Evolutionary conservation across 2,113 vertebrate genomes (phyloP).

Genomic region (Puntigrus tetrazona): DNA sequence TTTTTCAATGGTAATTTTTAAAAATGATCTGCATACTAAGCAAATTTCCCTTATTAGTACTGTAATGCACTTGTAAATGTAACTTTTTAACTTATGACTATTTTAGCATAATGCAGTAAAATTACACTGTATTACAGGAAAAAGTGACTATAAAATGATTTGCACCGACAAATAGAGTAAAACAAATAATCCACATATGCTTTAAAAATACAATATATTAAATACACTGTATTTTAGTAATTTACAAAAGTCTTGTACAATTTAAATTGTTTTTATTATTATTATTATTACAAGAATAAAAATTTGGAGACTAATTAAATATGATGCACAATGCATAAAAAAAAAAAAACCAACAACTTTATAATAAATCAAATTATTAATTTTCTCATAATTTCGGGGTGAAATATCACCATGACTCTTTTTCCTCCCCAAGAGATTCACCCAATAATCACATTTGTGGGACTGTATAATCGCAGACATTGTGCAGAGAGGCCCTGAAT

Average conservation of each 20-base stretch:
- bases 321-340: not conserved
- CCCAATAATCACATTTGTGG: conserved; percentile 22
- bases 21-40: too few relatives aligned
- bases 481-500: conserved; percentile 5
- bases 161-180: not conserved
- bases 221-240: not conserved
- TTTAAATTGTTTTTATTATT: not conserved
- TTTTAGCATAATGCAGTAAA: not conserved
- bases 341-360: not conserved
- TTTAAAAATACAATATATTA: conserved; percentile 11
- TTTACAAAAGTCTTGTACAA: not conserved
- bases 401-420: not conserved
- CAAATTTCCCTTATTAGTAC: not conserved
- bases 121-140: not conserved
- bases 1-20: not conserved
- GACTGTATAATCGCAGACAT: conserved; percentile 1
- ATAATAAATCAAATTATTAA: not conserved
- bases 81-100: too few relatives aligned
- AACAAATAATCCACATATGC: not conserved
- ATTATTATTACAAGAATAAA: not conserved
- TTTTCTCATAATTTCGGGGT: not conserved
- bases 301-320: not conserved
- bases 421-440: not conserved
- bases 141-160: not conserved
- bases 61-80: not conserved